Evolutionary conservation across 2,113 vertebrate genomes (phyloP).

Genomic region (Entomyzon cyanotis): DNA sequence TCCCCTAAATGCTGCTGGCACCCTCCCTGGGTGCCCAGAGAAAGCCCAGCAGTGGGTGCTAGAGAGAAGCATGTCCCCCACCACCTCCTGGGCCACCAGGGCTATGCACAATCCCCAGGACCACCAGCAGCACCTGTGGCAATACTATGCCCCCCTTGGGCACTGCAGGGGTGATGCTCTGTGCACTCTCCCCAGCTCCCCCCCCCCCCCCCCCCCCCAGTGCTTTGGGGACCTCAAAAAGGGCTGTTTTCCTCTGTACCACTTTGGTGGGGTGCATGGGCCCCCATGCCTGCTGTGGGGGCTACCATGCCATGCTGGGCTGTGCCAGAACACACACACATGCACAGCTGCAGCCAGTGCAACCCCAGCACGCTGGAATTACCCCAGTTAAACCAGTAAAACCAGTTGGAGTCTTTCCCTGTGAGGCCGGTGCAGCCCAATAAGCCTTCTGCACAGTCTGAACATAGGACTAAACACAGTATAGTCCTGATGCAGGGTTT

Average conservation of each 20-base stretch:
- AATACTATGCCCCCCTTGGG: neutral
- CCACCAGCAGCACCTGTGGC: neutral
- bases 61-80: neutral
- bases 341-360: neutral
- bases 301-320: neutral
- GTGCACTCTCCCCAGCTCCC: rapidly evolving
- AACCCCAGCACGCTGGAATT: neutral
- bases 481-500: rapidly evolving
- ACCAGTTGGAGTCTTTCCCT: neutral
- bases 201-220: rapidly evolving
- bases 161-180: rapidly evolving
- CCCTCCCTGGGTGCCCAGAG: neutral
- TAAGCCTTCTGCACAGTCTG: rapidly evolving
- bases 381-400: neutral
- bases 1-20: neutral
- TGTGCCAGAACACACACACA: neutral
- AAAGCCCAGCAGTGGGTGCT: neutral
- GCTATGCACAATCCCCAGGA: neutral
- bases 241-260: neutral
- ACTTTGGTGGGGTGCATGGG: rapidly evolving
- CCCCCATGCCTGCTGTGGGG: neutral
- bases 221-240: neutral
- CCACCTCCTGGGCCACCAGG: neutral
- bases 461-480: neutral
- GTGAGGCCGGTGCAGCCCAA: neutral